Evolutionary conservation across 2,113 vertebrate genomes (phyloP), one percentile per base, ranked within the genome.

Genomic region (Leptodactylus fuscus): DNA sequence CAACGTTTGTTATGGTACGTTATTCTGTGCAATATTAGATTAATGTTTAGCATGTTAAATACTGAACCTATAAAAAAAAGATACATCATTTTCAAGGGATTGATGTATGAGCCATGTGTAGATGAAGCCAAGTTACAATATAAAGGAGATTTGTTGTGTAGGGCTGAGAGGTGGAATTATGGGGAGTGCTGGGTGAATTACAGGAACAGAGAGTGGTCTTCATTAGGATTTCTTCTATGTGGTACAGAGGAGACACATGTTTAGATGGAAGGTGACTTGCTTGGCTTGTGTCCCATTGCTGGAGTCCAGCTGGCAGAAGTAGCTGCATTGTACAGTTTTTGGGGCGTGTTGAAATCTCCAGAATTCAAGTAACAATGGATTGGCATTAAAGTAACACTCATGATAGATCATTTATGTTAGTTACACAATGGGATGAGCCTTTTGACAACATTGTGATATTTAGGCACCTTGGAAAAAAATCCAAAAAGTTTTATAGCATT

Each of bases 61-160:
- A 80, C 49, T 71, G 51, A 80, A 85, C 74, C 83, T 85, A 85
- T 85, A 85, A 85, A 85, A 80, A 85, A 73, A 71, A 73, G 76
- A 80, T 85, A 85, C 83, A 80, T 85, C 75, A 79, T 70, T 85
- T 78, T 79, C 83, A 80, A 85, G 76, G 83, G 46, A 85, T 85
- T 85, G 83, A 85, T 80, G 62, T 80, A 80, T n/a, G 83, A 85
- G 83, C 83, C 83, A 85, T 85, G 83, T 85, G 76, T 80, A 49
- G 62, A 80, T 80, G 76, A 80, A 85, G 83, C 83, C 83, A 80
- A 80, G 83, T 80, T 80, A 53, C 76, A 80, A 71, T 44, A 85
- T 79, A 71, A 85, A 80, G 76, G 58, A 76, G 82, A 84, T 85
- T 55, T 55, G 32, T 34, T 79, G 70, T 80, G 80, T 62, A 77